These are phyloP conservation scores for Drosophila setosimentum DNA, from an alignment of 2,888 invertebrate genomes.

Conservation along the genomic window DNA sequence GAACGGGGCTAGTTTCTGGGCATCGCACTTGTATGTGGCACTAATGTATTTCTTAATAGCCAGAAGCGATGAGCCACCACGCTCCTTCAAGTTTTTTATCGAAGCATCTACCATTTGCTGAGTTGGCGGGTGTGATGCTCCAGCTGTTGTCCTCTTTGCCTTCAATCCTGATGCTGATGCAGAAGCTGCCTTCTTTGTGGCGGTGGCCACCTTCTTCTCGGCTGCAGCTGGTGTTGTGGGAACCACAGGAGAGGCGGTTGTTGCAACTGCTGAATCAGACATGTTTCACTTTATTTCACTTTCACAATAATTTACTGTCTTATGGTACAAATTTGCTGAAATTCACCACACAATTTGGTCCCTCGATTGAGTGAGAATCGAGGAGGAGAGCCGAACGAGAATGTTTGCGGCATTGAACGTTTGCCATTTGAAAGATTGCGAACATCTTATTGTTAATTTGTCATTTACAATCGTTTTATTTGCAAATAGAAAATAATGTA, in stretches of 20 bases:
- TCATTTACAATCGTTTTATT: background rate
- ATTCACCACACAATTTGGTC: background rate
- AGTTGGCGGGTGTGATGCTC: conserved; percentile 49
- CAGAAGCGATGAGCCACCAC: conserved; percentile 58
- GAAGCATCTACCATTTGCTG: conserved; percentile 59
- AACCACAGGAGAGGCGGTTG: conserved; percentile 47
- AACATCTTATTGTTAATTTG: conserved; percentile 8
- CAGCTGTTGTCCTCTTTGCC: conserved; percentile 27
- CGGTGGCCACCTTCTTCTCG: conserved; percentile 40
- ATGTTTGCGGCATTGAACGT: conserved; percentile 16
- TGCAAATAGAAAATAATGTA: background rate
- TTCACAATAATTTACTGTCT: conserved; percentile 17
- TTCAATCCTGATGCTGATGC: conserved; percentile 31
- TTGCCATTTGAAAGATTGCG: conserved; percentile 8
- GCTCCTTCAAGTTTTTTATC: conserved; percentile 54
- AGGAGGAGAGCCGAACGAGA: conserved; percentile 23
- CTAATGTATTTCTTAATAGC: conserved; percentile 60
- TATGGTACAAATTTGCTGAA: background rate
- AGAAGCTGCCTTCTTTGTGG: conserved; percentile 32
- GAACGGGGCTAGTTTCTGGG: conserved; percentile 84
- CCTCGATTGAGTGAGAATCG: conserved; percentile 43
- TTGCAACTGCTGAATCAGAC: conserved; percentile 48
- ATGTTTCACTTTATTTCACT: conserved; percentile 34
- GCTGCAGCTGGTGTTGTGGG: conserved; percentile 30
- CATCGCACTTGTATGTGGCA: conserved; percentile 60